Evolutionary conservation across 2,113 vertebrate species (phyloP).

Genomic region (Piliocolobus tephrosceles): DNA sequence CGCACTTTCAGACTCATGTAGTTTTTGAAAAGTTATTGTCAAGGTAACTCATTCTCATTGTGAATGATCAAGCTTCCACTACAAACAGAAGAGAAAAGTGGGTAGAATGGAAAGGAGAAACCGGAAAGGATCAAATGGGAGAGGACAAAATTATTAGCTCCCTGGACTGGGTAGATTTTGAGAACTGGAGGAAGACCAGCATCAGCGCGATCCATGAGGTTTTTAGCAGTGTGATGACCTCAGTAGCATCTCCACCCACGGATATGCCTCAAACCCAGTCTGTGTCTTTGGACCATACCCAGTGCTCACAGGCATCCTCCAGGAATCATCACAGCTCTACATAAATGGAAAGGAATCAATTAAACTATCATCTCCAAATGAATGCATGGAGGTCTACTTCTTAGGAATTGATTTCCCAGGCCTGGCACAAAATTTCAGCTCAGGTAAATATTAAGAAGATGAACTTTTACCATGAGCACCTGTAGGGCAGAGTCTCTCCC

Average conservation of each 20-base stretch:
- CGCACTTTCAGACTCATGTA: neutral
- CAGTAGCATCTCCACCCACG: neutral
- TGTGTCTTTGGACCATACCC: neutral
- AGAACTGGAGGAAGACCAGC: neutral
- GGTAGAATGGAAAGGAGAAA: neutral
- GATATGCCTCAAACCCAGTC: too few relatives aligned
- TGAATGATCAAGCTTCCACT: neutral
- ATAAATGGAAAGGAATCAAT: neutral
- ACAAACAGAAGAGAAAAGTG: neutral
- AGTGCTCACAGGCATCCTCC: accelerated
- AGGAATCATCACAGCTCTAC: neutral
- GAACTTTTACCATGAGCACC: neutral
- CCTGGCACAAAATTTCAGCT: neutral
- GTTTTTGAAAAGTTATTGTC: neutral
- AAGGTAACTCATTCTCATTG: neutral
- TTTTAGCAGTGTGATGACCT: accelerated
- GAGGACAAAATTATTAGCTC: neutral
- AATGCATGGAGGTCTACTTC: neutral
- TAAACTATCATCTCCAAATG: neutral
- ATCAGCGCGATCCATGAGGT: neutral
- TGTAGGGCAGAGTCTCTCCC: neutral
- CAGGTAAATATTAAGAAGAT: neutral
- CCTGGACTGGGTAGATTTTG: neutral
- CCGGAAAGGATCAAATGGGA: too few relatives aligned
- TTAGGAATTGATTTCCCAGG: neutral